Evolutionary conservation across 2,113 vertebrate species (phyloP).

Genomic region (Xyrauchen texanus): DNA sequence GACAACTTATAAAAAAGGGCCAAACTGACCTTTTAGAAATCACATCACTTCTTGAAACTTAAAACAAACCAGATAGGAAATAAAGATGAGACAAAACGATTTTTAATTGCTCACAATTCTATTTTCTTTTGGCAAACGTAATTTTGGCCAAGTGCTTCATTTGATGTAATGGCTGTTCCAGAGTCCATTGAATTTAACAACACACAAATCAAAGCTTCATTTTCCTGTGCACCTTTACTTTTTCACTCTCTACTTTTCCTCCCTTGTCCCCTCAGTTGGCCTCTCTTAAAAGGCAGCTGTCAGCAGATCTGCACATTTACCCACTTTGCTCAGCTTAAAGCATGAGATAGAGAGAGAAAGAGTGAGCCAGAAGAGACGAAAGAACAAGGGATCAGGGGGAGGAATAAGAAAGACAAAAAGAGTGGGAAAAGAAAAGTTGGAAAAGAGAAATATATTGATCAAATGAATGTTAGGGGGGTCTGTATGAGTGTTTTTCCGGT

Average conservation of each 20-base stretch:
- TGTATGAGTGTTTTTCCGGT: constrained; percentile 46
- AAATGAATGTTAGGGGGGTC: constrained; percentile 27
- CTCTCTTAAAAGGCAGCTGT: constrained; percentile 57
- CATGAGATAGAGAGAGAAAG: background rate
- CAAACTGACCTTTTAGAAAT: constrained; percentile 28
- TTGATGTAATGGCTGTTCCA: background rate
- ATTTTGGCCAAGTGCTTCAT: background rate
- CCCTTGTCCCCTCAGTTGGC: constrained; percentile 33
- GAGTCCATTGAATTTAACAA: constrained; percentile 15
- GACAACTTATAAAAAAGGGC: constrained; percentile 19
- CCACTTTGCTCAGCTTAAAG: constrained; percentile 53
- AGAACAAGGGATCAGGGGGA: constrained; percentile 19
- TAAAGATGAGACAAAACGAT: background rate
- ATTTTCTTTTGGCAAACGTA: constrained; percentile 5
- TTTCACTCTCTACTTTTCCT: background rate
- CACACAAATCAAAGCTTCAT: constrained; percentile 35
- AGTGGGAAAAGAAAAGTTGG: background rate
- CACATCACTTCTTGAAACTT: constrained; percentile 17
- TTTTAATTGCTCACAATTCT: background rate
- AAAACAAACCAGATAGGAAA: constrained; percentile 1
- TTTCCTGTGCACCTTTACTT: constrained; percentile 17
- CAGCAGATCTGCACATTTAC: constrained; percentile 59
- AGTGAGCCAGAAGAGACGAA: constrained; percentile 13
- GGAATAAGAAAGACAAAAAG: constrained; percentile 5
- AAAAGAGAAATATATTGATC: background rate